phyloP scores from a whole-genome alignment of 2,113 vertebrate genomes.

The Halichoeres trimaculatus region DNA sequence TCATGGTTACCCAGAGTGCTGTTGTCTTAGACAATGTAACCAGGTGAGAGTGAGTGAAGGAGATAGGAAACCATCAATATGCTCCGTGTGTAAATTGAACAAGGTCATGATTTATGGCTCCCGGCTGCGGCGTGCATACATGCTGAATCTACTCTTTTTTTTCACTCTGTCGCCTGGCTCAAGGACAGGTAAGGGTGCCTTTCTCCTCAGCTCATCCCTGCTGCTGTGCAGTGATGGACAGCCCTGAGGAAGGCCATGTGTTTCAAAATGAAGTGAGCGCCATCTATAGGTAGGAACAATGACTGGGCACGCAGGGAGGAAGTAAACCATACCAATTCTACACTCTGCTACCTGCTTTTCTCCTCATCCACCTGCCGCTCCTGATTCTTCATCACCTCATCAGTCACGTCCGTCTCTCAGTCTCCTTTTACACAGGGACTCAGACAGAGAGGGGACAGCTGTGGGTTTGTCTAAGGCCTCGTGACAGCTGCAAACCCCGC shows the following conservation, averaged over 20 bases:
- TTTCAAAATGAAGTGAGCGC: conserved; percentile 74
- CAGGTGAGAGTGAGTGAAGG: conserved; percentile 76
- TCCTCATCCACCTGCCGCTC: conserved; percentile 43
- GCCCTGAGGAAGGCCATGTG: conserved; percentile 5
- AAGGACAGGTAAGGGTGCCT: conserved; percentile 82
- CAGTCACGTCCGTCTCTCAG: conserved; percentile 53
- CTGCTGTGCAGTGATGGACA: conserved; percentile 68
- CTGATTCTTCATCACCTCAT: conserved; percentile 55
- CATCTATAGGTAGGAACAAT: conserved; percentile 66
- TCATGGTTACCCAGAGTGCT: conserved; percentile 70
- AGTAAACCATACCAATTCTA: conserved; percentile 2
- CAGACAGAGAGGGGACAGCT: conserved; percentile 67
- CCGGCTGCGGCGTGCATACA: conserved; percentile 65
- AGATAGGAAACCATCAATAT: conserved; percentile 81
- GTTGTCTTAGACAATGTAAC: conserved; percentile 75
- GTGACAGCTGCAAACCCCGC: conserved; percentile 74
- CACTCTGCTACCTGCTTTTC: conserved; percentile 43
- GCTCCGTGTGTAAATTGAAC: conserved; percentile 80
- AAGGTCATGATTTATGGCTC: conserved; percentile 81
- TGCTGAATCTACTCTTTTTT: conserved; percentile 78
- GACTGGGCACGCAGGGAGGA: conserved; percentile 8
- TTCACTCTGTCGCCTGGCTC: conserved; percentile 62
- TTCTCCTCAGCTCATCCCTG: conserved; percentile 70
- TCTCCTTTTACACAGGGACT: conserved; percentile 46
- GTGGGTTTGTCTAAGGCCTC: conserved; percentile 59